These are phyloP conservation scores for Aradus depressus DNA, from an alignment of 2,888 invertebrate genomes.

Conservation along the genomic window DNA sequence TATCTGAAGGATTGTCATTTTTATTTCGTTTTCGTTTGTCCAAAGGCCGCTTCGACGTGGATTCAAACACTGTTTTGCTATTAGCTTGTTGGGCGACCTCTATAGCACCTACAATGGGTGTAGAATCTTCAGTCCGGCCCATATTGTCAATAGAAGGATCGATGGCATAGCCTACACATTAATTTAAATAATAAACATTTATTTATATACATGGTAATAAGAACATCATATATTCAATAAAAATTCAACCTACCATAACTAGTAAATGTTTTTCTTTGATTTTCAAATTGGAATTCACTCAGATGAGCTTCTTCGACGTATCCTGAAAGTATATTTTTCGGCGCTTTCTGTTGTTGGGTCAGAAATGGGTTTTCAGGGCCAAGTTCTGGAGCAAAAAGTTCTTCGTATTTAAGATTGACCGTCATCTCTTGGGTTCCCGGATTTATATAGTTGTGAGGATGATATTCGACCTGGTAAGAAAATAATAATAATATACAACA, in stretches of 20 bases:
- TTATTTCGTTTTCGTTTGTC: constrained; percentile 73
- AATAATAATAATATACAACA: constrained; percentile 7
- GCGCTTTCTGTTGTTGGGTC: constrained; percentile 76
- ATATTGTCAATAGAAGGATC: constrained; percentile 64
- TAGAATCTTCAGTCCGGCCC: constrained; percentile 38
- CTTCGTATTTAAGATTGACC: constrained; percentile 89
- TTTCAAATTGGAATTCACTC: constrained; percentile 95
- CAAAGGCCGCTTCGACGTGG: constrained; percentile 54
- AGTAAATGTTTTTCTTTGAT: constrained; percentile 84
- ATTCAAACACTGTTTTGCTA: constrained; percentile 85
- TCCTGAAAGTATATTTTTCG: constrained; percentile 85
- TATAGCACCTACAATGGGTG: constrained; percentile 48
- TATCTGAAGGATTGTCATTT: constrained; percentile 82
- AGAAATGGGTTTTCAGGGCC: constrained; percentile 91
- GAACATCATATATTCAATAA: background rate
- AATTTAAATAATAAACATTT: constrained; percentile 6
- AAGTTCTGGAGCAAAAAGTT: constrained; percentile 79
- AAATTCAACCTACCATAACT: constrained; percentile 55
- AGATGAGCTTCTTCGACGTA: constrained; percentile 91
- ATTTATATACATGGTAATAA: constrained; percentile 2
- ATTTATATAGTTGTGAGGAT: constrained; percentile 60
- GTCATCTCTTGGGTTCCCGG: constrained; percentile 68
- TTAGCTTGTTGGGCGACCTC: constrained; percentile 60
- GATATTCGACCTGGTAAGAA: constrained; percentile 52
- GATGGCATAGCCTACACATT: constrained; percentile 63